phyloP scores from a whole-genome alignment of 1,140 invertebrate genomes.

The Charaxes varanes region DNA sequence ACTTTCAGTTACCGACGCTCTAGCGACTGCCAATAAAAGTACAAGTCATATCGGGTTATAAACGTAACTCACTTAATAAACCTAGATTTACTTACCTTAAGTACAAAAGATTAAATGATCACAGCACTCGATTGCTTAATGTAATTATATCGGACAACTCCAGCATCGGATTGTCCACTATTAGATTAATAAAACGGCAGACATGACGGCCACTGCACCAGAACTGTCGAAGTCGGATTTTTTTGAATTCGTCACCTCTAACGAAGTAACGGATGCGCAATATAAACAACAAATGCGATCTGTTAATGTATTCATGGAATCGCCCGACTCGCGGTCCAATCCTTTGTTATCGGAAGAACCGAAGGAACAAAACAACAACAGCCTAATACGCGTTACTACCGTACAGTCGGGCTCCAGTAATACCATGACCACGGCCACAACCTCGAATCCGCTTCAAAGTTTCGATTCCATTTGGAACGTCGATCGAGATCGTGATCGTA shows the following conservation, averaged over 20 bases:
- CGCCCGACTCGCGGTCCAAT: conserved; percentile 67
- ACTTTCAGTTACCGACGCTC: conserved; percentile 65
- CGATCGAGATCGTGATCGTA: conserved; percentile 79
- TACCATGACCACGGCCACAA: conserved; percentile 56
- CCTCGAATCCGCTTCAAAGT: conserved; percentile 66
- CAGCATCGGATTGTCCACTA: conserved; percentile 42
- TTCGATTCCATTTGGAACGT: conserved; percentile 82
- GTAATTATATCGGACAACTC: conserved; percentile 28
- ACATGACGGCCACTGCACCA: conserved; percentile 85
- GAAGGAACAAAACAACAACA: conserved; percentile 82
- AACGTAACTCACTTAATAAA: conserved; percentile 49
- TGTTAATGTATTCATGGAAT: conserved; percentile 77
- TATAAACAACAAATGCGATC: conserved; percentile 78
- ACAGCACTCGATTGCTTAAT: conserved; percentile 34
- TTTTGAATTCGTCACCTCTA: conserved; percentile 90
- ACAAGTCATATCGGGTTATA: conserved; percentile 69
- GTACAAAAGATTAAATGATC: conserved; percentile 52
- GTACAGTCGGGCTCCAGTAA: conserved; percentile 50
- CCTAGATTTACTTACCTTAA: conserved; percentile 63
- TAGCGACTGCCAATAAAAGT: conserved; percentile 70
- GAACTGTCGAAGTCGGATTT: conserved; percentile 86
- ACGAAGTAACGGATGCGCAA: conserved; percentile 78
- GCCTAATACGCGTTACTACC: conserved; percentile 69
- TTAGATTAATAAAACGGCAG: conserved; percentile 75
- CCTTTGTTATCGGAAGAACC: conserved; percentile 73